Base-by-base conservation (phyloP, 64 coral and sea anemone species). In the Astreopora myriophthalma region DNA sequence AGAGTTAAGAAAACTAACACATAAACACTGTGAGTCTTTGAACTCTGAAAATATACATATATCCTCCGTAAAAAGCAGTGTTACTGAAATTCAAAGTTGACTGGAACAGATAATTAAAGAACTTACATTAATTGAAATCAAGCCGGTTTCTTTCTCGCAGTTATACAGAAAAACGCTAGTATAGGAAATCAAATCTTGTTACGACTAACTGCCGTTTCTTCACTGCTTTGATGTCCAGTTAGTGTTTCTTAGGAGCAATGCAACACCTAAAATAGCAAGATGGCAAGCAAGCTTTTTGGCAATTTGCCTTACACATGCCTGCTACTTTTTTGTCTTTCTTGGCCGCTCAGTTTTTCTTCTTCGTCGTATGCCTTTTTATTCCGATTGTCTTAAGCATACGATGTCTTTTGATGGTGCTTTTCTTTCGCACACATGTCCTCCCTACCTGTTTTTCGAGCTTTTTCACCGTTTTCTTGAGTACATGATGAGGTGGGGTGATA, bases 211-310 rank as follows among this genome's bases (percentile, higher is more conserved):
- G 31, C 8, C 24, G 11, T 27, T 71, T 71, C 10, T 14, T 32
- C 11, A 13, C 4, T 1, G 0, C 31, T 31, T 32, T 20, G 10
- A 2, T 8, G 32, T 49, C 32, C 6, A 68, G 5, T 40, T 64
- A 85, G 26, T 49, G n/a, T 42, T 55, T 13, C 52, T 76, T 76
- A 39, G 79, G 33, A 38, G 79, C n/a, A n/a, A 92, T 34, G 49
- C 90, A 92, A 24, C 90, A 92, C 20, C 71, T 92, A 40, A 92
- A 92, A 70, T 92, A 34, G 19, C 90, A 92, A 0, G 48, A 62
- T 32, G 90, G 90, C 2, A 62, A 36, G 34, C 90, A 92, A 65
- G 70, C 69, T 39, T 64, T 44, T 5, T 31, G 55, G 34, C 90
- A 92, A 6, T 36, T 92, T 8, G 16, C 16, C 1, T 85, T 25